Conservation (phyloP, 2,797 vertebrate species). For the Margarornis squamiger region DNA sequence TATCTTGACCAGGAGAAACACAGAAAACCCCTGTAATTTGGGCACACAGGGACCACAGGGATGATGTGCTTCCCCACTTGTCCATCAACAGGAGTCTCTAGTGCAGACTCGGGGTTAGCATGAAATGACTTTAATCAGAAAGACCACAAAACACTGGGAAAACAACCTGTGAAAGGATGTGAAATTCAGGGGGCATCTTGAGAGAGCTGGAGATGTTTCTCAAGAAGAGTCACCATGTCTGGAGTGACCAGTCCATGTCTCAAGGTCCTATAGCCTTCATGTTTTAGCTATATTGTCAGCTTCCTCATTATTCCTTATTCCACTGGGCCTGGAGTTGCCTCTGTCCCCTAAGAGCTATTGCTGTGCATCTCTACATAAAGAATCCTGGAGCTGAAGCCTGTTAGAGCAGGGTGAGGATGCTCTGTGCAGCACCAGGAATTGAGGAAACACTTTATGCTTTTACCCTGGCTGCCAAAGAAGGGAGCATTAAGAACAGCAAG, state of each 20-base stretch:
- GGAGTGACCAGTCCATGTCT: neutral
- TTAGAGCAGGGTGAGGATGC: neutral
- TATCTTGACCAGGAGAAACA: neutral
- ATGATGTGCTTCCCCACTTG: neutral
- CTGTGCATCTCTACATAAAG: neutral
- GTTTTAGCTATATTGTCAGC: neutral
- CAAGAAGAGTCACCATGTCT: neutral
- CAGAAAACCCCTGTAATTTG: neutral
- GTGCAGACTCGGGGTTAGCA: neutral
- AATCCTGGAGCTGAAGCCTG: neutral
- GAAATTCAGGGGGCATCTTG: neutral
- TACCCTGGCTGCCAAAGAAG: neutral
- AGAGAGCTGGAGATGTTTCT: neutral
- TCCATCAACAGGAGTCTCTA: neutral
- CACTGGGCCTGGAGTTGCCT: neutral
- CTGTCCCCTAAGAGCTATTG: neutral
- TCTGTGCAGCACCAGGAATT: neutral
- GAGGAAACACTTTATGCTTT: neutral
- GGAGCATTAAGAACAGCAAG: neutral
- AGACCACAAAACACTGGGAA: neutral
- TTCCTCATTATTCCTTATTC: neutral
- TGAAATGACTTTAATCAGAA: neutral
- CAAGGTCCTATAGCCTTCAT: neutral
- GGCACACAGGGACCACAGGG: too few species aligned
- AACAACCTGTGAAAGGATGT: neutral